These are phyloP conservation scores for Mylabris phalerata DNA, from an alignment of 1,140 invertebrate species.

Conservation along the genomic window DNA sequence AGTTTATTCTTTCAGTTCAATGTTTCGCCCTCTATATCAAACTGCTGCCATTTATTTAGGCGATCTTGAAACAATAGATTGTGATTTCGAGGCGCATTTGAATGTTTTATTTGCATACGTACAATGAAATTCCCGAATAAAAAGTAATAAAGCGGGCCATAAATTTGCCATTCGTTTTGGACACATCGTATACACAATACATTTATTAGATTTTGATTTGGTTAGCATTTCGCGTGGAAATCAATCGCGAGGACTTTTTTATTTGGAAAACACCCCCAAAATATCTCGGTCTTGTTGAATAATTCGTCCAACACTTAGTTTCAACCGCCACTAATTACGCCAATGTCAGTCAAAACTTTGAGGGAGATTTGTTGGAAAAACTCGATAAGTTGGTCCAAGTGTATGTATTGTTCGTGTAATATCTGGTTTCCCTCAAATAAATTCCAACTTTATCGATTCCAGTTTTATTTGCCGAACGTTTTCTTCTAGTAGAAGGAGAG, in stretches of 20 bases:
- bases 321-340: no score
- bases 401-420: no score
- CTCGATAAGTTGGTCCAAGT: no score
- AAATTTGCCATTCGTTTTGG: constrained; percentile 20
- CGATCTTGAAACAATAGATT: constrained; percentile 36
- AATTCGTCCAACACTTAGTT: no score
- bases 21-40: constrained; percentile 6
- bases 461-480: neutral
- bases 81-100: constrained; percentile 29
- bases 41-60: constrained; percentile 26
- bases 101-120: constrained; percentile 36
- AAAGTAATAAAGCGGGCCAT: constrained; percentile 31
- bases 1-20: constrained; percentile 5
- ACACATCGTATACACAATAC: no score
- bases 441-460: constrained; percentile 6
- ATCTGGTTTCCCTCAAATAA: neutral
- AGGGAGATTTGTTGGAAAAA: no score
- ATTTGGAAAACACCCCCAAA: no score
- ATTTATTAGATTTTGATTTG: no score
- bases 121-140: constrained; percentile 36
- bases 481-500: neutral
- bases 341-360: no score
- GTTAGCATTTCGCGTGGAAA: no score
- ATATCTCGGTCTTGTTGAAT: no score
- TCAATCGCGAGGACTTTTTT: no score